These are phyloP conservation scores for Ophion ventricosus DNA, from an alignment of 2,888 invertebrate genomes.

Conservation along the genomic window DNA sequence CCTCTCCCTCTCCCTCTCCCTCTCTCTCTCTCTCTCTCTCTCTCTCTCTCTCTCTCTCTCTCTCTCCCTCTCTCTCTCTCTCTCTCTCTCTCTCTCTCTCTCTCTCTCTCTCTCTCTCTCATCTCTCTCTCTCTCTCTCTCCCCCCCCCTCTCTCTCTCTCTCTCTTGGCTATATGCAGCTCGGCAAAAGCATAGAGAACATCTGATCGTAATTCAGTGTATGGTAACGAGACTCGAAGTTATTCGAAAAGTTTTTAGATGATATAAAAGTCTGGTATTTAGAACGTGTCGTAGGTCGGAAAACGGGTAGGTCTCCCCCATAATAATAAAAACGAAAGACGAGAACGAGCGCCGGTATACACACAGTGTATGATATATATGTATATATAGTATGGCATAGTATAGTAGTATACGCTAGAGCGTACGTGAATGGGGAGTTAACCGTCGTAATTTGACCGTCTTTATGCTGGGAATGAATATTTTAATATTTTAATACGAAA, in stretches of 20 bases:
- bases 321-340: slow-evolving; percentile 72
- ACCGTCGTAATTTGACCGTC: slow-evolving; percentile 80
- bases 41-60: too few species aligned
- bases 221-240: slow-evolving; percentile 55
- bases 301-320: slow-evolving; percentile 69
- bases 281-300: slow-evolving; percentile 79
- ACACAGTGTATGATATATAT: slow-evolving; percentile 28
- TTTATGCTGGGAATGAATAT: slow-evolving; percentile 82
- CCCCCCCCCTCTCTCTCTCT: too few species aligned
- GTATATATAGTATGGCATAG: slow-evolving; percentile 8
- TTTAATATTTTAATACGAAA: slow-evolving; percentile 82
- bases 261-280: slow-evolving; percentile 70
- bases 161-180: background rate
- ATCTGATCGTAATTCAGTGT: slow-evolving; percentile 56
- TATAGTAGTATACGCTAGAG: slow-evolving; percentile 57
- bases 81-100: too few species aligned
- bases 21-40: too few species aligned
- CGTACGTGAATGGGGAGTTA: slow-evolving; percentile 79
- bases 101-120: too few species aligned
- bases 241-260: slow-evolving; percentile 68
- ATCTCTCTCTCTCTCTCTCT: too few species aligned
- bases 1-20: too few species aligned
- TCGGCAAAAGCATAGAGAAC: slow-evolving; percentile 27
- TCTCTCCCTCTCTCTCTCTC: too few species aligned
- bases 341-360: slow-evolving; percentile 57